phyloP scores from a whole-genome alignment of 2,888 invertebrate species.

The Sepioteuthis lessoniana region DNA sequence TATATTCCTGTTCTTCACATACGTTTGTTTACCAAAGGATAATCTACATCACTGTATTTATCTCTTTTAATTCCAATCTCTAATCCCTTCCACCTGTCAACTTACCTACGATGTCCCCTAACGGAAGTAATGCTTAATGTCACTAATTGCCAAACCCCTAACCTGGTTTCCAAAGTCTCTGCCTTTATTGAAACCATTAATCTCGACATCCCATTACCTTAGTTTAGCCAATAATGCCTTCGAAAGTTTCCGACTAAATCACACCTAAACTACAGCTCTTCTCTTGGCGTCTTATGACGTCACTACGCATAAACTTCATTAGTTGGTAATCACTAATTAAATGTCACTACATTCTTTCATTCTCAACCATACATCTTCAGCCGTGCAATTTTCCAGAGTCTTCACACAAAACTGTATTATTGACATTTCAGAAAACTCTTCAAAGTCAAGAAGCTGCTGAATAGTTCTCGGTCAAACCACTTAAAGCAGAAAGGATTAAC shows the following conservation, averaged over 20 bases:
- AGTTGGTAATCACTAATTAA: not conserved
- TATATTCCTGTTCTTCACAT: too few relatives aligned
- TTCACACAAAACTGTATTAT: too few relatives aligned
- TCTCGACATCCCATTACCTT: not conserved
- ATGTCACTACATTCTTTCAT: too few relatives aligned
- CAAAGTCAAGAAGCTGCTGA: too few relatives aligned
- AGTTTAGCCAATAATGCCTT: not conserved
- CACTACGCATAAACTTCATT: not conserved
- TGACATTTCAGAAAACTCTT: too few relatives aligned
- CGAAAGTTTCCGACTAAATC: not conserved
- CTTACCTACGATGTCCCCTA: not conserved
- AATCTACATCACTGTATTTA: not conserved
- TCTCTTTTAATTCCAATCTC: not conserved
- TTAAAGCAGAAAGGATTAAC: too few relatives aligned
- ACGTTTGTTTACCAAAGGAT: too few relatives aligned
- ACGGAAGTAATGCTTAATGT: slow-evolving; percentile 13
- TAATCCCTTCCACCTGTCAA: not conserved
- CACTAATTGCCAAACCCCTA: not conserved
- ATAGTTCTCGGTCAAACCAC: too few relatives aligned
- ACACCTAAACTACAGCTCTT: not conserved
- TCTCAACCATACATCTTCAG: too few relatives aligned
- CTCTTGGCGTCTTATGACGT: too few relatives aligned
- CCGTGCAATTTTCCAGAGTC: too few relatives aligned
- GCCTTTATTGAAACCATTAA: not conserved
- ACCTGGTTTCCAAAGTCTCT: not conserved